Conservation (phyloP, 2,888 invertebrate genomes). For the Caenorhabditis angaria region DNA sequence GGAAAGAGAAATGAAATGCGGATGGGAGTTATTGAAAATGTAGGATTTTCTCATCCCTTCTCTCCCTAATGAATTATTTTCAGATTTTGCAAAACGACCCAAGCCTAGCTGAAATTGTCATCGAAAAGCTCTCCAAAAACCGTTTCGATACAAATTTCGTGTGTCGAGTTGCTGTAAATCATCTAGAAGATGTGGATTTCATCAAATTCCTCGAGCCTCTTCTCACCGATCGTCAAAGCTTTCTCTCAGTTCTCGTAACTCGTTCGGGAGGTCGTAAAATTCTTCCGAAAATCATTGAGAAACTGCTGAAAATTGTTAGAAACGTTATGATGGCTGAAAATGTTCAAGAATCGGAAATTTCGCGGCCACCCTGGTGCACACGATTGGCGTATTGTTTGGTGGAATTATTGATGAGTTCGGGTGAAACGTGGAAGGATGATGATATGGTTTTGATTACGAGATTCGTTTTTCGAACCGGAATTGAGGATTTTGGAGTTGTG, state of each 20-base stretch:
- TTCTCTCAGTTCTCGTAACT: not conserved
- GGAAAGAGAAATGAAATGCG: slow-evolving; percentile 11
- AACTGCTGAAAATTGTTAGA: slow-evolving; percentile 24
- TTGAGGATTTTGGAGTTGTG: not conserved
- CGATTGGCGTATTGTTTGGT: slow-evolving; percentile 30
- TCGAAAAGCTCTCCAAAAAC: slow-evolving; percentile 12
- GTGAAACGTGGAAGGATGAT: slow-evolving; percentile 26
- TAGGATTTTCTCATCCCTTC: slow-evolving; percentile 7
- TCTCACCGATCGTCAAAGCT: slow-evolving; percentile 14
- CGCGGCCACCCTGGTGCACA: slow-evolving; percentile 25
- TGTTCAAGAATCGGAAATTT: slow-evolving; percentile 21
- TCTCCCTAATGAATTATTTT: not conserved
- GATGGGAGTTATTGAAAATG: slow-evolving; percentile 16
- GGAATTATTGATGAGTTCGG: slow-evolving; percentile 15
- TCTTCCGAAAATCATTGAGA: slow-evolving; percentile 8
- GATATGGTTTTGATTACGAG: slow-evolving; percentile 20
- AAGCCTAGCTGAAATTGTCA: slow-evolving; percentile 12
- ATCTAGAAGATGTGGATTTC: slow-evolving; percentile 24
- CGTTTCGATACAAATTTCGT: slow-evolving; percentile 23
- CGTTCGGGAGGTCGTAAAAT: slow-evolving; percentile 14
- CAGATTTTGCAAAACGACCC: slow-evolving; percentile 23
- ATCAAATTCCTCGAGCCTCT: slow-evolving; percentile 30
- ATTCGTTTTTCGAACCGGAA: slow-evolving; percentile 27
- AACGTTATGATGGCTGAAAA: not conserved
- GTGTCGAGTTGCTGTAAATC: slow-evolving; percentile 20